phyloP scores from a whole-genome alignment of 2,888 invertebrate genomes.

The Melikaiella ostensackeni region DNA sequence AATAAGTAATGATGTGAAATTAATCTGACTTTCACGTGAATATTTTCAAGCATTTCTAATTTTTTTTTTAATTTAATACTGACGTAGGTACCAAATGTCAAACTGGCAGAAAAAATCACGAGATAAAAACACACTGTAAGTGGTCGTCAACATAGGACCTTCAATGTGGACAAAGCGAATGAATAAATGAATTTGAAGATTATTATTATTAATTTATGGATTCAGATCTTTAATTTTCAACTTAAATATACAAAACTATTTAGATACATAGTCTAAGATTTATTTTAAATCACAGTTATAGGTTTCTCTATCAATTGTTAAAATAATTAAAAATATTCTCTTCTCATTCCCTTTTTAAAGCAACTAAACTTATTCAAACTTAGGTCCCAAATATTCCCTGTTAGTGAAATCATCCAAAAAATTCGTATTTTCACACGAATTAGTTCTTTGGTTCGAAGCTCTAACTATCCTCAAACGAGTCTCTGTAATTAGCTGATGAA shows the following conservation, averaged over 20 bases:
- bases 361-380: neutral
- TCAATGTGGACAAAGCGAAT: too few species aligned
- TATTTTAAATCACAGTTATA: neutral
- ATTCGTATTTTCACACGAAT: neutral
- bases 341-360: neutral
- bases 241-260: neutral
- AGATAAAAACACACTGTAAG: too few species aligned
- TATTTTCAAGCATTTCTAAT: too few species aligned
- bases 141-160: too few species aligned
- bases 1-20: too few species aligned
- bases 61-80: too few species aligned
- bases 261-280: neutral
- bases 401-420: neutral
- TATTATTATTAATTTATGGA: too few species aligned
- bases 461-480: neutral
- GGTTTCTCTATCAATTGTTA: neutral
- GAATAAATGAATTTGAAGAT: too few species aligned
- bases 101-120: too few species aligned
- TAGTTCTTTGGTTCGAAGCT: neutral
- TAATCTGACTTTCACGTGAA: too few species aligned
- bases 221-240: neutral
- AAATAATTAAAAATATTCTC: neutral
- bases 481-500: neutral
- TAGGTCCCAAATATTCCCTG: neutral
- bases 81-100: too few species aligned